Evolutionary conservation across 2,888 invertebrate species (phyloP).

Genomic region (Zeuzera pyrina): DNA sequence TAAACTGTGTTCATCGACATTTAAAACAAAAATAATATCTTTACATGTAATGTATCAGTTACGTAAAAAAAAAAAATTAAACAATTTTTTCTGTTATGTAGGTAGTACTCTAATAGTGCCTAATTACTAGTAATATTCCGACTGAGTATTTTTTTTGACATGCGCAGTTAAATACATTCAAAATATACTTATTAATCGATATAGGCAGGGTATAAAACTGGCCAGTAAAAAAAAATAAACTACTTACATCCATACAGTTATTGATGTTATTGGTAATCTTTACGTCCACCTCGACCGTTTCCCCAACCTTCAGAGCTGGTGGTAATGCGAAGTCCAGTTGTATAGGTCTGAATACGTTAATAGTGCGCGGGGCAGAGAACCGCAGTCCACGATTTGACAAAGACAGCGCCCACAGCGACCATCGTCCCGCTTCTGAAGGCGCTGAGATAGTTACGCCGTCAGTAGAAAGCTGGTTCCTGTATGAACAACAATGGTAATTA

Average conservation of each 20-base stretch:
- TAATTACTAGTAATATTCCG: no score
- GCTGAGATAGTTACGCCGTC: constrained; percentile 73
- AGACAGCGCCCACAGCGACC: constrained; percentile 77
- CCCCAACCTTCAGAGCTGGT: constrained; percentile 73
- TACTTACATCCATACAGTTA: constrained; percentile 80
- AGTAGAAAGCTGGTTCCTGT: constrained; percentile 71
- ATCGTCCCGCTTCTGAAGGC: constrained; percentile 76
- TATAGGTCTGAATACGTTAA: constrained; percentile 75
- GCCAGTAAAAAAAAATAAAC: background rate
- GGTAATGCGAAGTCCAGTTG: constrained; percentile 76
- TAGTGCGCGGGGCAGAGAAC: constrained; percentile 73
- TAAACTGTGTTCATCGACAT: no score
- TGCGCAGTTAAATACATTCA: no score
- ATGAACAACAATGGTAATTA: constrained; percentile 12
- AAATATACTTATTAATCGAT: no score
- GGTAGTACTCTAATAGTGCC: no score
- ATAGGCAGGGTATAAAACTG: no score
- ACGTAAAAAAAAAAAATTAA: no score
- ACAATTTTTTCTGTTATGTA: no score
- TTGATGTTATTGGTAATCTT: constrained; percentile 79
- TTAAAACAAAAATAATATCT: no score
- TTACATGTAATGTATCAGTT: no score
- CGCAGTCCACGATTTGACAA: constrained; percentile 64
- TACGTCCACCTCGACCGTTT: constrained; percentile 78
- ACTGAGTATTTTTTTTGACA: no score